Evolutionary conservation across 2,113 vertebrate species (phyloP), one percentile per base, ranked within the genome.

Genomic region (Eretmochelys imbricata): DNA sequence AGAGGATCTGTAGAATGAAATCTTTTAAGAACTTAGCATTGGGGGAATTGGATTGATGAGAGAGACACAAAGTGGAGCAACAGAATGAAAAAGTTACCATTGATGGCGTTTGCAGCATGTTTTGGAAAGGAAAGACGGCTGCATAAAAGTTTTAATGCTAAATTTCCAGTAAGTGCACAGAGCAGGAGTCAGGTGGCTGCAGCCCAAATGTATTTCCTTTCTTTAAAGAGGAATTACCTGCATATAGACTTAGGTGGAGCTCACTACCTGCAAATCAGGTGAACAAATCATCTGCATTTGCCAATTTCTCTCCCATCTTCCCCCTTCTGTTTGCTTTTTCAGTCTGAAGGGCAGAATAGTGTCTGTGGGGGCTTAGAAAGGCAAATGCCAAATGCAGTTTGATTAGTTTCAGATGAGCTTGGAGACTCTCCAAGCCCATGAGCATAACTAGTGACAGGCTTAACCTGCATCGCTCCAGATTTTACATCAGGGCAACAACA

Each of bases 251-350:
- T 65, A 87, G 35, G 12, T 31, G 82, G 72, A 86, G 59, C 13
- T 86, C 83, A 48, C 24, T 42, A 16, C 7, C 55, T 65, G 48
- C 10, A 51, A 48, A 5, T 2, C n/a, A 38, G 69, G 84, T 84
- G n/a, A 93, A 82, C 85, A 4, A 65, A 69, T 8, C 31, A 31
- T 57, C 0, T 0, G 3, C 50, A 8, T 55, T 59, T 11, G 42
- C 17, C 72, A 13, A 5, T 46, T 80, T 81, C 69, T 54, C 75
- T 48, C 42, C 22, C 22, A 78, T 78, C 24, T 24, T 78, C 11
- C 75, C 10, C 5, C 76, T 78, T 85, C 65, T 53, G 42, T 82
- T 93, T 82, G 13, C 13, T 81, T 22, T 48, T 35, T 59, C 69
- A 57, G 0, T 3, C 54, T 82, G 84, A 49, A 82, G 82, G 65